A percentile compares a stretch with the other conserved stretches of the same genome.
These are phyloP conservation scores for Apaloderma vittatum DNA, from an alignment of 2,113 vertebrate species.

Conservation along the genomic window DNA sequence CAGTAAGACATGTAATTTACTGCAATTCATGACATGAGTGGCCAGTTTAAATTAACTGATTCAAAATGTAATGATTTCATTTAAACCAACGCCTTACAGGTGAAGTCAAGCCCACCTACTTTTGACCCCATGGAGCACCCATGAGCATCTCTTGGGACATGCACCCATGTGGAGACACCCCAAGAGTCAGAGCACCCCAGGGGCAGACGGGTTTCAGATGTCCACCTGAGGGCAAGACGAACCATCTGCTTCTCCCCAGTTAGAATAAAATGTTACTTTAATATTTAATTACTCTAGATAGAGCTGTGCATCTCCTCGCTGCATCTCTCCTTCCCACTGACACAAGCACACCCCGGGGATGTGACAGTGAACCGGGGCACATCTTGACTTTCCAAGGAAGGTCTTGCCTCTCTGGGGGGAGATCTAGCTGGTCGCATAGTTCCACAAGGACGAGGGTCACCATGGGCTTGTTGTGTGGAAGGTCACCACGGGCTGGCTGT, in stretches of 20 bases:
- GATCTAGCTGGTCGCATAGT: fast-evolving
- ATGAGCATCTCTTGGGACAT: no score
- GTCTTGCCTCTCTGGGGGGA: background rate
- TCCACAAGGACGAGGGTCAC: fast-evolving
- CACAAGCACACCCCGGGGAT: fast-evolving
- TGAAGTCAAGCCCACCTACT: background rate
- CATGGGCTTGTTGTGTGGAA: background rate
- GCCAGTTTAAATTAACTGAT: background rate
- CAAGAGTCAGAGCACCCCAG: background rate
- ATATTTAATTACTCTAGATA: background rate
- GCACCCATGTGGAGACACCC: background rate
- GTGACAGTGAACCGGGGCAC: background rate
- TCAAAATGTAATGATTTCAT: background rate
- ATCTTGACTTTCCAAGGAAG: fast-evolving
- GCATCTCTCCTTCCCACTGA: background rate
- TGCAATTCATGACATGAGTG: background rate
- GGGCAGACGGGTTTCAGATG: background rate
- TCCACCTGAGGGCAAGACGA: background rate
- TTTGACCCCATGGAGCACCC: background rate
- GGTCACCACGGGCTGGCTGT: background rate
- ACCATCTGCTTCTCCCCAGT: background rate
- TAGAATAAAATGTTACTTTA: fast-evolving
- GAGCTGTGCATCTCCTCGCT: background rate
- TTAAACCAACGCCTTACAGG: background rate
- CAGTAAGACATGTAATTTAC: fast-evolving